Evolutionary conservation across 92 coral and sea anemone species (phyloP).

Genomic region (Epizoanthus ramosus): DNA sequence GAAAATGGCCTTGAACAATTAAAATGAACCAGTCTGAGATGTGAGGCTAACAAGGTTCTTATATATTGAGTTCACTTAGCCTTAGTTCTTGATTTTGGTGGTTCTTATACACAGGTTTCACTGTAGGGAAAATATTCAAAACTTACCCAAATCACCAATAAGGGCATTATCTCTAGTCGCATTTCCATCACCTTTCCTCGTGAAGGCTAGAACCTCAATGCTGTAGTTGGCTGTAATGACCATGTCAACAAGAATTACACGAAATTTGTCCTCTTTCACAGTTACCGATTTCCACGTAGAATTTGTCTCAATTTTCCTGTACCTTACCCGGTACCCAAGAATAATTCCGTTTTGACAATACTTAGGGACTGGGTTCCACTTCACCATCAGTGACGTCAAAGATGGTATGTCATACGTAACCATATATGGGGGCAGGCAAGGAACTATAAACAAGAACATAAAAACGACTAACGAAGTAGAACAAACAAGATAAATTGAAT

Average conservation of each 20-base stretch:
- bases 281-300: constrained; percentile 37
- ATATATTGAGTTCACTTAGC: too few species aligned
- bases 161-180: constrained; percentile 49
- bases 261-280: constrained; percentile 40
- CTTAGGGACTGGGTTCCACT: constrained; percentile 59
- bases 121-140: too few species aligned
- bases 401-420: constrained; percentile 61
- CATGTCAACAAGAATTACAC: constrained; percentile 55
- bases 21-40: too few species aligned
- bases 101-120: too few species aligned
- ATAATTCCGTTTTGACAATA: constrained; percentile 72
- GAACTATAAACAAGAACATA: constrained; percentile 42
- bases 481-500: too few species aligned
- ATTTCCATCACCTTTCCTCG: constrained; percentile 78
- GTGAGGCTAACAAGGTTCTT: too few species aligned
- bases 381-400: constrained; percentile 34
- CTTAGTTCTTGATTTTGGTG: too few species aligned
- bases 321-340: constrained; percentile 69
- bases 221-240: constrained; percentile 69
- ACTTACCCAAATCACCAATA: constrained; percentile 59
- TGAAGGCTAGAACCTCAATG: constrained; percentile 66
- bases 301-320: constrained; percentile 44
- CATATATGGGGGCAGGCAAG: constrained; percentile 70
- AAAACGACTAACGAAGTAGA: too few species aligned
- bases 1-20: too few species aligned